Conservation (phyloP, 1,140 invertebrate species). For the Musca domestica region DNA sequence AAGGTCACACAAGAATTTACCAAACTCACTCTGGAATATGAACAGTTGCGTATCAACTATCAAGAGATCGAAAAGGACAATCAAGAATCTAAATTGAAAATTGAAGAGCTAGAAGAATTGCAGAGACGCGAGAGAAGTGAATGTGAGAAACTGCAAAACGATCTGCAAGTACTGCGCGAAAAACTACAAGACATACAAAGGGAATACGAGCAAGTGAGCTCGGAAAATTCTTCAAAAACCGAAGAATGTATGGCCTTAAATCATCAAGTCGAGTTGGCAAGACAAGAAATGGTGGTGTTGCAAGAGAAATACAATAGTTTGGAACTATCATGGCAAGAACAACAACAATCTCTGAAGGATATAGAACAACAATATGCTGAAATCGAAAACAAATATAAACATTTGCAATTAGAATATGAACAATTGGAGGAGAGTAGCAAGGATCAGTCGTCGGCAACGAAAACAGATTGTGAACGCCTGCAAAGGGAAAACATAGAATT, state of each 20-base stretch:
- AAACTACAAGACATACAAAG: constrained; percentile 34
- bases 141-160: constrained; percentile 32
- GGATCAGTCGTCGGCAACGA: constrained; percentile 4
- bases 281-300: constrained; percentile 27
- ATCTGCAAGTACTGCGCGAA: constrained; percentile 28
- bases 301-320: constrained; percentile 31
- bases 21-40: constrained; percentile 15
- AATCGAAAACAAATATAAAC: constrained; percentile 35
- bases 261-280: constrained; percentile 25
- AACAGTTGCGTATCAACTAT: constrained; percentile 15
- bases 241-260: constrained; percentile 30
- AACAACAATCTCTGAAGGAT: constrained; percentile 23
- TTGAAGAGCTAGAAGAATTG: constrained; percentile 2
- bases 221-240: constrained; percentile 27
- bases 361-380: constrained; percentile 33
- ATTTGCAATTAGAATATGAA: constrained; percentile 33
- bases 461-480: constrained; percentile 26
- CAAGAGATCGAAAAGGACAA: constrained; percentile 1
- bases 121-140: constrained; percentile 17
- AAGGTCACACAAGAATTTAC: constrained; percentile 21
- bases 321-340: constrained; percentile 25
- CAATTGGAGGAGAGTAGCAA: constrained; percentile 1
- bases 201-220: constrained; percentile 26
- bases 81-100: neutral
- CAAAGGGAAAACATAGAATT: constrained; percentile 27